phyloP scores from a whole-genome alignment of 2,888 invertebrate species.

The Hyalella azteca region DNA sequence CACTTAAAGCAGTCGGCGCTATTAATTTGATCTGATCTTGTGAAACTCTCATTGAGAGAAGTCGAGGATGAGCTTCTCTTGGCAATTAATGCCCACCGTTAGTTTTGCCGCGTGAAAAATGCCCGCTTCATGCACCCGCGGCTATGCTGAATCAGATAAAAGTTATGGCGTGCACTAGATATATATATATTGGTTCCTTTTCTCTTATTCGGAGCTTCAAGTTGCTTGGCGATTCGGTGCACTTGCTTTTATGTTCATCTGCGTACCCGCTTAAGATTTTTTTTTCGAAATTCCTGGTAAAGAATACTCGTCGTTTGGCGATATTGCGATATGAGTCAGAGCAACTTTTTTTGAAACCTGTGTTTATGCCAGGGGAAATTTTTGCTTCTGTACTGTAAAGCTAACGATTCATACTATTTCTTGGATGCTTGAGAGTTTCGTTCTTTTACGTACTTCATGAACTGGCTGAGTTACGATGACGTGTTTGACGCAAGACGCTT shows the following conservation, averaged over 20 bases:
- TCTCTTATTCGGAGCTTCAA: slow-evolving; percentile 28
- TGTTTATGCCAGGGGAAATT: slow-evolving; percentile 2
- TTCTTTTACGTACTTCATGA: too few species aligned
- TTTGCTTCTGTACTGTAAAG: slow-evolving; percentile 1
- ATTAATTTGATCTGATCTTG: slow-evolving; percentile 6
- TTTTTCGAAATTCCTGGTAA: slow-evolving; percentile 17
- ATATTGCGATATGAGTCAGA: background rate
- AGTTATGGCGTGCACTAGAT: slow-evolving; percentile 15
- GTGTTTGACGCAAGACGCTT: too few species aligned
- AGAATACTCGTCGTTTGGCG: slow-evolving; percentile 15
- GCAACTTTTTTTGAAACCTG: background rate
- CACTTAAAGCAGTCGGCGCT: background rate
- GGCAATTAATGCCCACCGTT: slow-evolving; percentile 32
- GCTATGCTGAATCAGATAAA: slow-evolving; percentile 35
- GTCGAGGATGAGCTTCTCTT: slow-evolving; percentile 2
- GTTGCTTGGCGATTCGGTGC: slow-evolving; percentile 1
- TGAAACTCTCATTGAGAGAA: slow-evolving; percentile 8
- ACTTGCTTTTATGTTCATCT: slow-evolving; percentile 35
- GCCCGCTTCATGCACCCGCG: slow-evolving; percentile 9
- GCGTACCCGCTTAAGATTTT: slow-evolving; percentile 21
- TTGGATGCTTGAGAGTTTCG: background rate
- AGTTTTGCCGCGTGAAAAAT: slow-evolving; percentile 31
- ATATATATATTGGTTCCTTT: slow-evolving; percentile 24
- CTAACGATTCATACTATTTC: background rate
- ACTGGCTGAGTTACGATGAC: too few species aligned